Evolutionary conservation across 2,797 vertebrate species (phyloP).

Genomic region (Ficedula albicollis): DNA sequence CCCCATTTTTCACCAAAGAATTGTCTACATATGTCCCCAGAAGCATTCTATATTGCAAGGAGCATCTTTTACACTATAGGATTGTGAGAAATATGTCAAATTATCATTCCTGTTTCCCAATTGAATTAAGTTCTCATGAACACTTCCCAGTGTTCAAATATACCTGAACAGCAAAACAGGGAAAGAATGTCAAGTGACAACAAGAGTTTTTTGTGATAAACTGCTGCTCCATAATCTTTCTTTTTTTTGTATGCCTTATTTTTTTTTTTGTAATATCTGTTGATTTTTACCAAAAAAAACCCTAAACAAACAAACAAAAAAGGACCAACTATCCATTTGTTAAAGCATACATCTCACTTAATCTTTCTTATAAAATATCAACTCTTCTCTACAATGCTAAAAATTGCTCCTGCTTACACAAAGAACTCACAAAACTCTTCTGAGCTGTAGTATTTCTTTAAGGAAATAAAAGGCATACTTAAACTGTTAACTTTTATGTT

Average conservation of each 20-base stretch:
- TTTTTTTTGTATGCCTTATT: background rate
- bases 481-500: slow-evolving; percentile 52
- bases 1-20: background rate
- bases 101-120: background rate
- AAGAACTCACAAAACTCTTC: background rate
- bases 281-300: background rate
- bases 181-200: background rate
- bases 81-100: background rate
- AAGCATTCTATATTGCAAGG: background rate
- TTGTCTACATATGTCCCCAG: background rate
- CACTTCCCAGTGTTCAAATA: background rate
- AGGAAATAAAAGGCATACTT: slow-evolving; percentile 11
- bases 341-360: background rate
- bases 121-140: background rate
- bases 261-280: background rate
- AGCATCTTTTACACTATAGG: background rate
- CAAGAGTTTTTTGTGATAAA: background rate
- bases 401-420: background rate
- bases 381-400: background rate
- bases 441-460: background rate
- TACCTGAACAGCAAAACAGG: background rate
- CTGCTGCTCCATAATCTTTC: background rate
- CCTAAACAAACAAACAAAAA: background rate
- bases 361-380: background rate
- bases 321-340: background rate